Base-by-base conservation (phyloP, 64 coral and sea anemone genomes). In the Actinia equina region DNA sequence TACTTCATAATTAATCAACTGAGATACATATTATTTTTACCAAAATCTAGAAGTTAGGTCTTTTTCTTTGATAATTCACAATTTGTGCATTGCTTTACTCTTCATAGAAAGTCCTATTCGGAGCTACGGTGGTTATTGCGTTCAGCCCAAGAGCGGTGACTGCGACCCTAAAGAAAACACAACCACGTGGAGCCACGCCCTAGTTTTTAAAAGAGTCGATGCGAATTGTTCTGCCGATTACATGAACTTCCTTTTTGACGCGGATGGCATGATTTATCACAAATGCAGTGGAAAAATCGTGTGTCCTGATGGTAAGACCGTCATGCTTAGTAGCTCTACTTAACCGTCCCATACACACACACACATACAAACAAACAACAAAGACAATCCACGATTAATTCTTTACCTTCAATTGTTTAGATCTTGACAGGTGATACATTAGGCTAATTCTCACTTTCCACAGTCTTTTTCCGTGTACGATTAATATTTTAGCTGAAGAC, bases 261-360 rank as follows among this genome's bases (percentile, higher is more conserved):
- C 46, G 11, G 82, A 84, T 26, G 82, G 82, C 13, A 84, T 84
- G 20, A 84, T 84, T n/a, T 55, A 84, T 84, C 82, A 84, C 20
- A 53, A 30, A 59, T 59, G 82, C 52, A 84, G 82, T n/a, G 82
- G 82, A 3, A 84, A 84, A 27, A 42, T 84, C 14, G 82, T 84
- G 9, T 84, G 82, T 59, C 82, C 82, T 30, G 82, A 84, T 23
- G 82, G 82, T 84, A 84, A 16, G 82, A 20, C 49, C 22, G 7
- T 81, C 6, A 27, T 81, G 41, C 49, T 81, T 80, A 20, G 14
- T 52, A 23, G 17, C 9, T 18, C 27, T 18, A 3, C 19, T 81
- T 0, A 10, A 26, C 2, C 17, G 14, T 20, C 7, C 12, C 74
- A 13, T 77, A 37, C 2, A 77, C 41, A 26, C n/a, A n/a, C 30